These are phyloP conservation scores for Corydoras maculifer DNA, from an alignment of 2,113 vertebrate species.

Conservation along the genomic window DNA sequence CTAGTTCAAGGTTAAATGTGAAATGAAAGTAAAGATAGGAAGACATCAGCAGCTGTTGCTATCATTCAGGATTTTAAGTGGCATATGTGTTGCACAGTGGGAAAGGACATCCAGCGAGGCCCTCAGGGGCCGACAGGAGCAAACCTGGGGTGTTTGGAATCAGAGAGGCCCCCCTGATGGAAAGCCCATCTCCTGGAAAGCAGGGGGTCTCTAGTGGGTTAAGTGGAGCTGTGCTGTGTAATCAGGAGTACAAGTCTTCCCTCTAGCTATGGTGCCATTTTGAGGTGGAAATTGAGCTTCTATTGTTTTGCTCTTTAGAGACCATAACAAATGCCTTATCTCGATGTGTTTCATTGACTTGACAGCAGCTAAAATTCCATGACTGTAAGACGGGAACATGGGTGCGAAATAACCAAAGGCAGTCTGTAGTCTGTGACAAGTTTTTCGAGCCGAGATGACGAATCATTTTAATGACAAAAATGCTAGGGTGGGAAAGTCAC, in stretches of 20 bases:
- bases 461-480: too few relatives aligned
- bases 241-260: slow-evolving; percentile 56
- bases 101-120: slow-evolving; percentile 60
- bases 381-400: slow-evolving; percentile 1
- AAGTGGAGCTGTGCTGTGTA: slow-evolving; percentile 64
- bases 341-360: slow-evolving; percentile 22
- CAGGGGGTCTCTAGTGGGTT: slow-evolving; percentile 64
- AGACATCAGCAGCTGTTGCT: slow-evolving; percentile 23
- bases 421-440: not conserved
- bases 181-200: slow-evolving; percentile 65
- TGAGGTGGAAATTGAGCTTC: slow-evolving; percentile 31
- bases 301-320: slow-evolving; percentile 40
- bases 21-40: slow-evolving; percentile 17
- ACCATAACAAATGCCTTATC: slow-evolving; percentile 8
- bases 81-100: slow-evolving; percentile 62
- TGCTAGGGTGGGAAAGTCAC: too few relatives aligned
- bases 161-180: slow-evolving; percentile 58
- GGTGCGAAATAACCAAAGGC: not conserved
- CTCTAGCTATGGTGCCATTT: slow-evolving; percentile 51
- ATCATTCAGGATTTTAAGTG: slow-evolving; percentile 48
- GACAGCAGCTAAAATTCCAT: slow-evolving; percentile 1
- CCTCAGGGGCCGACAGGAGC: slow-evolving; percentile 57
- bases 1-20: slow-evolving; percentile 36
- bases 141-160: slow-evolving; percentile 57
- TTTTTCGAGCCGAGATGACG: not conserved